A percentile compares a stretch with the other conserved stretches of the same genome.
Evolutionary conservation across 1,140 invertebrate genomes (phyloP).

Genomic region (Pectinophora gossypiella): DNA sequence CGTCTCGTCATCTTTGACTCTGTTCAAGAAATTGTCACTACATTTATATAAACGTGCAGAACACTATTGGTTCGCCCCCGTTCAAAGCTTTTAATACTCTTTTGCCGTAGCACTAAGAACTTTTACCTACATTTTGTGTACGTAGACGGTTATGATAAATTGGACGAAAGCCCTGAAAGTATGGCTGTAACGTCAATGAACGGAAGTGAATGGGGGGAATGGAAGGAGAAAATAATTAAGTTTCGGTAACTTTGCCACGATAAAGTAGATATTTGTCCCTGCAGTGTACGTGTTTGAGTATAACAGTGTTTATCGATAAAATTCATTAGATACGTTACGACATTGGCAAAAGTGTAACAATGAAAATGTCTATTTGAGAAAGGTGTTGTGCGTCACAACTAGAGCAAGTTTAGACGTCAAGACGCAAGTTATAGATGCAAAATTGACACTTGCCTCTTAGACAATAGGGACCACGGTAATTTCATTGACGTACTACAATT

Average conservation of each 20-base stretch:
- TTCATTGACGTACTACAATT: too few species aligned
- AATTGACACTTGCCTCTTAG: too few species aligned
- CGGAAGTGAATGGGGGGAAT: constrained; percentile 1
- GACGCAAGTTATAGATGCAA: too few species aligned
- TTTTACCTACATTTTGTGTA: neutral
- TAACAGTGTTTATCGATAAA: too few species aligned
- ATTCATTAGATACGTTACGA: too few species aligned
- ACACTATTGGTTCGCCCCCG: neutral
- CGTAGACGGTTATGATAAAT: neutral
- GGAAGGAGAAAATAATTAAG: neutral
- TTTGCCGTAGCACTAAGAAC: neutral
- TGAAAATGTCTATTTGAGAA: too few species aligned
- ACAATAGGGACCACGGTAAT: too few species aligned
- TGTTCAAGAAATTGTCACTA: constrained; percentile 67
- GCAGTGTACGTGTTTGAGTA: too few species aligned
- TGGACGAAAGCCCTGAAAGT: neutral
- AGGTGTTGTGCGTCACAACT: too few species aligned
- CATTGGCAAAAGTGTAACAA: too few species aligned
- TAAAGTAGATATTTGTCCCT: neutral
- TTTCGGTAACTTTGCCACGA: neutral
- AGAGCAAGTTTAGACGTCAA: too few species aligned
- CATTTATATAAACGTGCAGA: constrained; percentile 39
- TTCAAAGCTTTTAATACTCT: neutral
- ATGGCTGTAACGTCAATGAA: neutral
- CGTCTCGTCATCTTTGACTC: constrained; percentile 69